Evolutionary conservation across 2,113 vertebrate species (phyloP), one percentile per base, ranked within the genome.

Genomic region (Cynoglossus semilaevis): DNA sequence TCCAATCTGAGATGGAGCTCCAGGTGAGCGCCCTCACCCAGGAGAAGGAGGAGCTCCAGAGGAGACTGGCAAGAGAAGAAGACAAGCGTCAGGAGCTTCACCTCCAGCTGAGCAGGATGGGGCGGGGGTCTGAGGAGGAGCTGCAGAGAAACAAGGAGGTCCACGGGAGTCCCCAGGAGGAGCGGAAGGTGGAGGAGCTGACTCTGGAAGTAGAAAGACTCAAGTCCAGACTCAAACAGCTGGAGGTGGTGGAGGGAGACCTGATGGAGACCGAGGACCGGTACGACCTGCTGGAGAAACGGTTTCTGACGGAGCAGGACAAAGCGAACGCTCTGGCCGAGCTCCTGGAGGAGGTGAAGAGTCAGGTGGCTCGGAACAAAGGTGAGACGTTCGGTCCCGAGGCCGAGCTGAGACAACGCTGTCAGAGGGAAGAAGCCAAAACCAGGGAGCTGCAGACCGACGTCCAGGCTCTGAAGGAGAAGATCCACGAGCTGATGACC

Each of bases 231-330:
- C 91, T 98, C 7, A 92, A 96, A 67, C 94, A 95, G 15, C 49
- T 98, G 19, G 95, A 98, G 76, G 94, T 97, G 58, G 93, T 97
- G 5, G 94, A 98, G 84, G 95, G 95, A 58, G 96, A 98, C 77
- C 64, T 98, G 72, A 93, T 98, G 93, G 98, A 98, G 82, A 97
- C 95, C 0, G 97, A 98, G 82, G 96, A 99, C 17, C 93, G 97
- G 63, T 97, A 97, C 40, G 95, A 96, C 51, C 90, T 96, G 48
- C 82, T 98, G 54, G 94, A 99, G 88, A 94, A 93, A 87, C 97
- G 93, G 68, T 96, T 95, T 78, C 88, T 92, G 69, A 95, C 89
- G 0, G 96, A 98, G 80, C 94, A 96, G 77, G 95, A 98, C 67
- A 98, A 93, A 81, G 95, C 95, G 1, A 95, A 94, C 16, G 60